A percentile compares a stretch with the other conserved stretches of the same genome.
These are phyloP conservation scores for Brachyopa scutellaris DNA, from an alignment of 2,888 invertebrate species.

Conservation along the genomic window DNA sequence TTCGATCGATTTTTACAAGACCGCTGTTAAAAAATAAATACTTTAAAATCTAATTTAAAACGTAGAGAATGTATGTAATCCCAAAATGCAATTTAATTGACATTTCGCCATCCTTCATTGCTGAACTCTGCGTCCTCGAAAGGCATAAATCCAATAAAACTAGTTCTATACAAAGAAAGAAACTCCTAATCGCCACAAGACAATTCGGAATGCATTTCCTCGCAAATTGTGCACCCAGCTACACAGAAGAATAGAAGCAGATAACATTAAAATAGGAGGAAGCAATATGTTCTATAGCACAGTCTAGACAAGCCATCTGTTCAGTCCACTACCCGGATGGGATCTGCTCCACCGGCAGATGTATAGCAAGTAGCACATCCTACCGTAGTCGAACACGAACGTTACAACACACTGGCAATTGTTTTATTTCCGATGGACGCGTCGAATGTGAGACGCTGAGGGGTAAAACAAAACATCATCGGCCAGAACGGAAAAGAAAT, in stretches of 20 bases:
- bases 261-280: conserved; percentile 10
- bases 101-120: no score
- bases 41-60: no score
- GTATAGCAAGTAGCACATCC: no score
- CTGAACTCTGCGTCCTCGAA: no score
- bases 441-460: background rate
- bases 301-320: conserved; percentile 63
- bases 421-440: background rate
- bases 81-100: no score
- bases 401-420: conserved; percentile 6
- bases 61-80: no score
- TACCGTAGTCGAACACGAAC: background rate
- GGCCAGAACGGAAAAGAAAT: background rate
- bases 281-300: conserved; percentile 40
- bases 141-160: no score
- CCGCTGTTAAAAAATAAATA: no score
- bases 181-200: background rate
- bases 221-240: background rate
- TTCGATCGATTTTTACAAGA: no score
- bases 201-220: conserved; percentile 18
- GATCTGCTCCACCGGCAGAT: background rate
- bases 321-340: conserved; percentile 17
- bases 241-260: no score
- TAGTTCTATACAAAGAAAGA: no score
- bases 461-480: conserved; percentile 11